Evolutionary conservation across 2,888 invertebrate species (phyloP).

Genomic region (Leptinotarsa haldemani): DNA sequence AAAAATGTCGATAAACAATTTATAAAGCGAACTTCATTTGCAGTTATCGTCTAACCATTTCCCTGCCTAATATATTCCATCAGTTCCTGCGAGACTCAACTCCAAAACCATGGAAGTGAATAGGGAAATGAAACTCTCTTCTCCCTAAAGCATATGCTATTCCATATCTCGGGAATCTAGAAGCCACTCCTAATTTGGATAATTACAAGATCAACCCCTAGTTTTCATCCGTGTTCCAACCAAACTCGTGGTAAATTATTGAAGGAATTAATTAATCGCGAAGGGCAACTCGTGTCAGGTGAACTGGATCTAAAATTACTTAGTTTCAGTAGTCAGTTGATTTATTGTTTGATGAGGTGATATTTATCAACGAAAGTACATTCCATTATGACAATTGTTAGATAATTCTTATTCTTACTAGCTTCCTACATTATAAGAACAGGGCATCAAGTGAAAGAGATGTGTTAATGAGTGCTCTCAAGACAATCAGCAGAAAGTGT

Average conservation of each 20-base stretch:
- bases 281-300: neutral
- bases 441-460: no score
- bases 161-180: neutral
- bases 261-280: neutral
- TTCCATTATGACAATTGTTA: no score
- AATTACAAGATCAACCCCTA: neutral
- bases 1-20: no score
- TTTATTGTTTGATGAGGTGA: no score
- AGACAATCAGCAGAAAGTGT: no score
- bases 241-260: neutral
- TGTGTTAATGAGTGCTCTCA: no score
- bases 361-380: no score
- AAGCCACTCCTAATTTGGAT: neutral
- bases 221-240: slow-evolving; percentile 2
- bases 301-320: neutral
- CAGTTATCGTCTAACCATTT: neutral
- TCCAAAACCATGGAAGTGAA: slow-evolving; percentile 1
- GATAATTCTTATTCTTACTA: no score
- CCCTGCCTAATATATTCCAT: neutral
- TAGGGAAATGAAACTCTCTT: slow-evolving; percentile 6
- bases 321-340: no score
- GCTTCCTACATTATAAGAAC: no score
- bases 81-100: slow-evolving; percentile 4
- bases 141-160: neutral
- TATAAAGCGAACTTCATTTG: neutral